Base-by-base conservation (phyloP, 2,888 invertebrate genomes). In the Melipona beecheii region DNA sequence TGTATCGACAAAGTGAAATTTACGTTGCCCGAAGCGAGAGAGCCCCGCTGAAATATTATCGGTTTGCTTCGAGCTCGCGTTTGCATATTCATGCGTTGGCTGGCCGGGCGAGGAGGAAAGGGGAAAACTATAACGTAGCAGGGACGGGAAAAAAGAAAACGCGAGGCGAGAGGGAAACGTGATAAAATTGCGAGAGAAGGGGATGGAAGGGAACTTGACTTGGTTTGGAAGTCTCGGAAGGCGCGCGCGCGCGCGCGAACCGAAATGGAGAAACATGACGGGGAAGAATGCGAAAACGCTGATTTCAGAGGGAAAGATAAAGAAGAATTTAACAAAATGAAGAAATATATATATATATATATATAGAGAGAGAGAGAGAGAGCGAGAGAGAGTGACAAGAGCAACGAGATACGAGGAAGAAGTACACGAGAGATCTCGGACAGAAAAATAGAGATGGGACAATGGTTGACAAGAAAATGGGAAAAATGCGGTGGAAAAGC, bases 71-170 rank as follows among this genome's bases (percentile, higher is more conserved):
- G 87, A 81, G 84, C 86, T 84, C 78, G 87, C 90, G 91, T 88
- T 90, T 93, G 92, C 90, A 93, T 93, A 93, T 93, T 93, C 93
- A 93, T 93, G 74, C 50, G 56, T n/a, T 5, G 86, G 78, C 68
- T 73, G 24, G 49, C 21, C 27, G 62, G 43, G 54, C 71, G 73
- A 68, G 77, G 68, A 36, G 43, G 58, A 71, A 68, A 54, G 27
- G 27, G 43, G 43, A 81, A 74, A 75, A 58, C 78, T 71, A 31
- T 31, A 71, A 36, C 66, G 71, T 65, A 71, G 75, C 27, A 62
- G 62, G 19, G 79, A 68, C 27, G 36, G n/a, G 31, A 21, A 60
- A 9, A 27, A 52, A 11, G 31, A 9, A 27, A 27, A 19, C 13
- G 13, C 17, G 36, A 19, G 24, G 11, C 9, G 19, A 19, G 71